Base-by-base conservation (phyloP, 2,113 vertebrate genomes). In the Indri indri region DNA sequence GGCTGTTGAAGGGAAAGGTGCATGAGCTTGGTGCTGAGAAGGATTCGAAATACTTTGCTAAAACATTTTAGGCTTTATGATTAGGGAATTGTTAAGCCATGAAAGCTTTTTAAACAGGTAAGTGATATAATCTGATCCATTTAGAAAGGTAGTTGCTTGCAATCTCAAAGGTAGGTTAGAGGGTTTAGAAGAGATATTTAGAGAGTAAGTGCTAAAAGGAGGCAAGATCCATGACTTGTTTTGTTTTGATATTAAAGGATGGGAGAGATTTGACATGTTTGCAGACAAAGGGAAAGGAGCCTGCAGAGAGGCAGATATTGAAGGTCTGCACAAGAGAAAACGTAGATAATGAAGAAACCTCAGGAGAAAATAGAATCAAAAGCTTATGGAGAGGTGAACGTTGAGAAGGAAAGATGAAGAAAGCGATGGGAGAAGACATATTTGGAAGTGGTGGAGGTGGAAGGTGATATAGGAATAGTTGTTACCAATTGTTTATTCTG, bases 131-230 rank as follows among this genome's bases (percentile, higher is more conserved):
- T 77, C 61, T 52, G 50, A 83, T 89, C 68, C 88, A 13, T 91
- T 94, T 88, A 91, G 68, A 95, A 37, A 70, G 30, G 7, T 81
- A 68, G 61, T 86, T 81, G 73, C 45, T 91, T 91, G 40, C 45
- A 74, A 9, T 87, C 66, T 74, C 80, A 59, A 40, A 65, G 37
- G 22, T 63, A 77, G 47, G 2, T 88, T 77, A 84, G 52, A 77
- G 61, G 22, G 7, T 71, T 70, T 40, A 80, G 54, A 54, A 54
- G n/a, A 73, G 73, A 66, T 71, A 77, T 84, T 73, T 94, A 88
- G 63, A 50, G 32, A 89, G 45, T 71, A 96, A 88, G 27, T 45
- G 40, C 40, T 68, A 91, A 89, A 74, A 52, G 45, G 83, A 92
- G 71, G 18, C 32, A 80, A 34, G 34, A 68, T 30, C 17, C 37